Evolutionary conservation across 2,888 invertebrate genomes (phyloP).

Genomic region (Cosmopolites sordidus): DNA sequence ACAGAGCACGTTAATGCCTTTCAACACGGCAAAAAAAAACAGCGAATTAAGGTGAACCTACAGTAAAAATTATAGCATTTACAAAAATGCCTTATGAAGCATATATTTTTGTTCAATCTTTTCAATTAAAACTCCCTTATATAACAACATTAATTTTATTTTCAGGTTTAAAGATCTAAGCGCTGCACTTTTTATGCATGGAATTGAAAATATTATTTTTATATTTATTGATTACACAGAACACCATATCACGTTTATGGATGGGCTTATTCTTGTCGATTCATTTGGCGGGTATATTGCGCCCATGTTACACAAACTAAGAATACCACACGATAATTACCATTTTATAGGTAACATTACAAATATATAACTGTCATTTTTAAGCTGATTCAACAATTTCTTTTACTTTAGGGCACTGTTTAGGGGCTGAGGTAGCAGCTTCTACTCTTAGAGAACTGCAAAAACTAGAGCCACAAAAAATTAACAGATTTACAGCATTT

Average conservation of each 20-base stretch:
- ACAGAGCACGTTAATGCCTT: too few species aligned
- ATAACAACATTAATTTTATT: too few species aligned
- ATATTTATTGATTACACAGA: conserved; percentile 7
- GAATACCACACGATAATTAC: background rate
- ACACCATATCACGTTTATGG: conserved; percentile 6
- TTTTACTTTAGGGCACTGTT: conserved; percentile 6
- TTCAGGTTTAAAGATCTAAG: conserved; percentile 4
- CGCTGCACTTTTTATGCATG: background rate
- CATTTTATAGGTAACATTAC: conserved; percentile 4
- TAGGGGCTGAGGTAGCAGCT: conserved; percentile 4
- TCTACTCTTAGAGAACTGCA: background rate
- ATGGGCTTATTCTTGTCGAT: background rate
- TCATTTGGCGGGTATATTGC: background rate
- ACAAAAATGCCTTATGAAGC: too few species aligned
- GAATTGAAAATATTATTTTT: background rate
- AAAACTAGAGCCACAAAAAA: background rate
- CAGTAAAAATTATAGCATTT: too few species aligned
- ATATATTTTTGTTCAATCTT: too few species aligned
- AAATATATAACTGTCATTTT: too few species aligned
- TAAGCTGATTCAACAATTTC: too few species aligned
- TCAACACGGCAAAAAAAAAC: too few species aligned
- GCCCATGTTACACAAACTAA: background rate
- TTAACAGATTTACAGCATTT: conserved; percentile 3
- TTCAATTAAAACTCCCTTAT: too few species aligned
- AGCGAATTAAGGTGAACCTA: too few species aligned